A percentile compares a stretch with the other conserved stretches of the same genome.
phyloP scores from a whole-genome alignment of 2,888 invertebrate species.

The Criorhina ranunculi region DNA sequence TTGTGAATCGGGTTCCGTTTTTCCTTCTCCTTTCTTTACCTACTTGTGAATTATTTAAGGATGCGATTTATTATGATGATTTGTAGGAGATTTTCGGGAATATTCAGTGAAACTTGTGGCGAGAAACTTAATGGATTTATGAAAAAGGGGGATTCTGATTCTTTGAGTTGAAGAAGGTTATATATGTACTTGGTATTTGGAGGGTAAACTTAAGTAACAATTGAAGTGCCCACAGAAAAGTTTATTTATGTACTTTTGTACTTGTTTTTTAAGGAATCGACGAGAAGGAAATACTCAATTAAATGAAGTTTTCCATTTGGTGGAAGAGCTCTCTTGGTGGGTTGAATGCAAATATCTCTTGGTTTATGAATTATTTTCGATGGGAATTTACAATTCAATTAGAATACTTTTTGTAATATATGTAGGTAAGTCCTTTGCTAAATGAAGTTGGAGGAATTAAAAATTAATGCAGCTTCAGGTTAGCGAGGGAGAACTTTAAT shows the following conservation, averaged over 20 bases:
- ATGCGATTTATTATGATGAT: constrained; percentile 73
- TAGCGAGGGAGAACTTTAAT: too few relatives aligned
- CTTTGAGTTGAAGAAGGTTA: constrained; percentile 6
- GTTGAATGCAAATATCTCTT: constrained; percentile 43
- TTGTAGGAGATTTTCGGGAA: constrained; percentile 56
- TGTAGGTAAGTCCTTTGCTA: neutral
- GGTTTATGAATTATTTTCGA: constrained; percentile 18
- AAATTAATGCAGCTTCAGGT: too few relatives aligned
- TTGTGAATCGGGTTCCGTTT: neutral
- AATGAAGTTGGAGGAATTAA: too few relatives aligned
- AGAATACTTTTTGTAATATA: neutral
- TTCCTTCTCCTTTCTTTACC: neutral
- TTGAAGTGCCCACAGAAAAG: constrained; percentile 35
- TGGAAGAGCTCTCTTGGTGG: neutral
- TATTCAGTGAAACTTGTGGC: constrained; percentile 43
- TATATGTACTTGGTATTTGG: neutral
- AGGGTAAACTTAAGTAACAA: constrained; percentile 55
- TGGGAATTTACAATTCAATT: constrained; percentile 3
- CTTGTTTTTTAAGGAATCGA: neutral
- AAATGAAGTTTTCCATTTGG: constrained; percentile 49
- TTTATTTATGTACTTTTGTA: constrained; percentile 30
- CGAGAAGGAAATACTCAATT: constrained; percentile 36
- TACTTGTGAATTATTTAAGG: constrained; percentile 63
- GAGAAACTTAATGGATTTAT: constrained; percentile 65
- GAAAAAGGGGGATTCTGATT: constrained; percentile 3